Evolutionary conservation across 2,888 invertebrate species (phyloP).

Genomic region (Escarpia spicata): DNA sequence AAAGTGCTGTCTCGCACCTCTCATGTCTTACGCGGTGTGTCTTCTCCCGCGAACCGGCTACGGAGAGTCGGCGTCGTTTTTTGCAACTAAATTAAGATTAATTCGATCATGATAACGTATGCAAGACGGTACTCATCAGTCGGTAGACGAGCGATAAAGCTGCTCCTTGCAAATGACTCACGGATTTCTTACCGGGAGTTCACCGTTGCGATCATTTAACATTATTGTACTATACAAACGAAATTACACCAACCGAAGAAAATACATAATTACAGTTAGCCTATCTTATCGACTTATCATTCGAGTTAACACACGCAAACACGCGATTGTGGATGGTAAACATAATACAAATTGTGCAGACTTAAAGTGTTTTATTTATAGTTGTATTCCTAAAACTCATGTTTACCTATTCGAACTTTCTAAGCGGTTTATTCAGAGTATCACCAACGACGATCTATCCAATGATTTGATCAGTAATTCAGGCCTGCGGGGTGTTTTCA

Average conservation of each 20-base stretch:
- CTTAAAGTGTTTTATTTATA: background rate
- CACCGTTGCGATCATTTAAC: no score
- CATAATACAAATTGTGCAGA: background rate
- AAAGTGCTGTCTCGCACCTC: background rate
- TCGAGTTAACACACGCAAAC: no score
- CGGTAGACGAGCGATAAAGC: background rate
- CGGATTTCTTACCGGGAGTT: no score
- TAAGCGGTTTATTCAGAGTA: background rate
- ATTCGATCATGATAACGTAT: background rate
- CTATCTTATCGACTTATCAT: no score
- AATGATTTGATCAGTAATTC: background rate
- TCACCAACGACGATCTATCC: background rate
- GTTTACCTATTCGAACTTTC: background rate
- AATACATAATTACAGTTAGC: background rate
- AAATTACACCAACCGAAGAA: no score
- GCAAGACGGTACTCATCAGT: background rate
- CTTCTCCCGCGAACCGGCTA: background rate
- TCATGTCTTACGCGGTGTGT: background rate
- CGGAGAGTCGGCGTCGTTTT: background rate
- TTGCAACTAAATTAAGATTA: constrained; percentile 1
- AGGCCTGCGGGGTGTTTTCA: background rate
- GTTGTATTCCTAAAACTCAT: background rate
- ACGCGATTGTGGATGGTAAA: background rate
- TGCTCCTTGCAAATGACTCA: no score
- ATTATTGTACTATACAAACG: no score